Conservation (phyloP, 23 tunicate species). For the Oikopleura vanhoeffeni region DNA sequence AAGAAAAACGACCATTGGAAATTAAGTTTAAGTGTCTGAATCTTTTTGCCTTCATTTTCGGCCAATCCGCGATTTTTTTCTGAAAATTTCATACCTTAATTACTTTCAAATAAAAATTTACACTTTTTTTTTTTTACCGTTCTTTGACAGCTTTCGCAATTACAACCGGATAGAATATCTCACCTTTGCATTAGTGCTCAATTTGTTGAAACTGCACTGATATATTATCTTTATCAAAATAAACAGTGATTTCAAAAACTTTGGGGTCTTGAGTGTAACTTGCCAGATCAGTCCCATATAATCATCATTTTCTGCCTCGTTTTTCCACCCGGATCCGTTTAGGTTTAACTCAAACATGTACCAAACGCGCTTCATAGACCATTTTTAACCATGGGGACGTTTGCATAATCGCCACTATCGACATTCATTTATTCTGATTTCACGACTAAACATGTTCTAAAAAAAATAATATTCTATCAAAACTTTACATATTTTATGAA, state of each 20-base stretch:
- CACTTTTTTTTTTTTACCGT: too few relatives aligned
- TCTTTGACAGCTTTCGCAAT: slow-evolving; percentile 90
- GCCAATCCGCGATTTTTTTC: too few relatives aligned
- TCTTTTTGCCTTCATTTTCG: too few relatives aligned
- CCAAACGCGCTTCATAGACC: slow-evolving; percentile 59
- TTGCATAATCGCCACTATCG: slow-evolving; percentile 58
- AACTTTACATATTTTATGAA: too few relatives aligned
- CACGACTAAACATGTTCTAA: too few relatives aligned
- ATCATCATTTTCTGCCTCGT: slow-evolving; percentile 89
- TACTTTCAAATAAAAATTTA: too few relatives aligned
- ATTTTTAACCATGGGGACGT: slow-evolving; percentile 83
- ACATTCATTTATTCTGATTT: slow-evolving; percentile 68
- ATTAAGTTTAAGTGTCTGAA: too few relatives aligned
- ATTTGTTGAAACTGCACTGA: slow-evolving; percentile 57
- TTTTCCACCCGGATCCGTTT: slow-evolving; percentile 90
- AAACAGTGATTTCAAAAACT: slow-evolving; percentile 83
- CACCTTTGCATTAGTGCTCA: slow-evolving; percentile 62
- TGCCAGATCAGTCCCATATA: slow-evolving; percentile 85
- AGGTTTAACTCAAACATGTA: slow-evolving; percentile 74
- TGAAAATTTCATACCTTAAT: too few relatives aligned
- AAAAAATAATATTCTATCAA: not conserved
- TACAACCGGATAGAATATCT: slow-evolving; percentile 36
- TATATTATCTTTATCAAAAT: slow-evolving; percentile 91
- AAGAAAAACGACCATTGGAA: too few relatives aligned
- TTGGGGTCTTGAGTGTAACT: slow-evolving; percentile 66